These are phyloP conservation scores for Nephrotoma guestfalica DNA, from an alignment of 2,888 invertebrate genomes.

Conservation along the genomic window DNA sequence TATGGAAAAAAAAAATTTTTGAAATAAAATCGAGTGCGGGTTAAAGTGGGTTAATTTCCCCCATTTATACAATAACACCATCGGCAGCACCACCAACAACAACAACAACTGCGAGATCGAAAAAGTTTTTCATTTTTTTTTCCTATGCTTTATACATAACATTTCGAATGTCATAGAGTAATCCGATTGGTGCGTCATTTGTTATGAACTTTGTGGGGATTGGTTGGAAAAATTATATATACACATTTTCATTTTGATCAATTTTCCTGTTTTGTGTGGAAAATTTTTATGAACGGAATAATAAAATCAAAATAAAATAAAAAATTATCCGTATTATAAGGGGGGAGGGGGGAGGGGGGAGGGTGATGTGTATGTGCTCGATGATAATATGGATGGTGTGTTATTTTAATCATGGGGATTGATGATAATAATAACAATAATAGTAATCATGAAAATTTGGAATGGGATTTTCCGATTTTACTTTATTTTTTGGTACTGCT, in stretches of 20 bases:
- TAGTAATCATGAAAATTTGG: not conserved
- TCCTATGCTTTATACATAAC: not conserved
- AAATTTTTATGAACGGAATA: not conserved
- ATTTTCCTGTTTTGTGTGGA: not conserved
- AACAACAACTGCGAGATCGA: not conserved
- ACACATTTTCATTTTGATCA: not conserved
- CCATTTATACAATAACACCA: not conserved
- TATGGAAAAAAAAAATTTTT: not conserved
- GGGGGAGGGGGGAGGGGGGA: not conserved
- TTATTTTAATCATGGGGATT: not conserved
- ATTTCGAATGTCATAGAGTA: constrained; percentile 6
- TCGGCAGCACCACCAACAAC: not conserved
- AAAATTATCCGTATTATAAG: not conserved
- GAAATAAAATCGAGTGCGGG: not conserved
- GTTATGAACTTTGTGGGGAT: constrained; percentile 7
- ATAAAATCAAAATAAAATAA: not conserved
- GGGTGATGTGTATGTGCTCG: not conserved
- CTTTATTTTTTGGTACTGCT: not conserved
- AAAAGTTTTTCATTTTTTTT: not conserved
- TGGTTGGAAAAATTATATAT: constrained; percentile 2
- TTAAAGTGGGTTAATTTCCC: not conserved
- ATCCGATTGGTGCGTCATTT: constrained; percentile 8
- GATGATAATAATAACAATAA: not conserved
- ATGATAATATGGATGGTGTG: not conserved
- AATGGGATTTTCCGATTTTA: not conserved